These are phyloP conservation scores for Diaprepes abbreviatus DNA, from an alignment of 2,888 invertebrate species.

Conservation along the genomic window DNA sequence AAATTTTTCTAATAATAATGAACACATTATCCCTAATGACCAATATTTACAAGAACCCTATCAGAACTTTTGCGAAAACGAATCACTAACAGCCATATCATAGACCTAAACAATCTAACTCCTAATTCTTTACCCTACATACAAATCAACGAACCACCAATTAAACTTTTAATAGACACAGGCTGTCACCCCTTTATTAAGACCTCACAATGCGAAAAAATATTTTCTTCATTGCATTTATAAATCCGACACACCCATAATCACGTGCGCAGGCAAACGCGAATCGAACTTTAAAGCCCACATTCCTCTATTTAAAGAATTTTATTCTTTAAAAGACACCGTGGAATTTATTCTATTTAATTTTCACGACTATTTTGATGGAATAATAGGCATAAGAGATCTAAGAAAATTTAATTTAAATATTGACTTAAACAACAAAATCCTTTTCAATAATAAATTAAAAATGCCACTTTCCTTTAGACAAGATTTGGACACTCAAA, in stretches of 20 bases:
- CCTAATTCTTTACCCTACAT: constrained; percentile 39
- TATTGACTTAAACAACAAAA: too few species aligned
- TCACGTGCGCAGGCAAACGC: too few species aligned
- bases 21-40: background rate
- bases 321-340: background rate
- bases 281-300: constrained; percentile 32
- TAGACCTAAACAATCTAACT: background rate
- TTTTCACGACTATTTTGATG: too few species aligned
- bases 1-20: background rate
- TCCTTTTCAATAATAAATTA: constrained; percentile 27
- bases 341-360: too few species aligned
- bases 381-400: too few species aligned
- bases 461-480: constrained; percentile 27
- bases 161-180: too few species aligned
- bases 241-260: constrained; percentile 9
- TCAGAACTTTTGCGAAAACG: background rate
- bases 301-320: constrained; percentile 37
- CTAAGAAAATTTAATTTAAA: too few species aligned
- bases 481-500: constrained; percentile 2
- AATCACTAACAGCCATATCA: background rate
- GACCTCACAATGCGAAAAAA: constrained; percentile 39
- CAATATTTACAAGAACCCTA: too few species aligned
- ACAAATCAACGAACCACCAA: too few species aligned
- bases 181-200: constrained; percentile 38
- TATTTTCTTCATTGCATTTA: constrained; percentile 25